These are phyloP conservation scores for Sericinus montela DNA, from an alignment of 2,888 invertebrate species.

Conservation along the genomic window DNA sequence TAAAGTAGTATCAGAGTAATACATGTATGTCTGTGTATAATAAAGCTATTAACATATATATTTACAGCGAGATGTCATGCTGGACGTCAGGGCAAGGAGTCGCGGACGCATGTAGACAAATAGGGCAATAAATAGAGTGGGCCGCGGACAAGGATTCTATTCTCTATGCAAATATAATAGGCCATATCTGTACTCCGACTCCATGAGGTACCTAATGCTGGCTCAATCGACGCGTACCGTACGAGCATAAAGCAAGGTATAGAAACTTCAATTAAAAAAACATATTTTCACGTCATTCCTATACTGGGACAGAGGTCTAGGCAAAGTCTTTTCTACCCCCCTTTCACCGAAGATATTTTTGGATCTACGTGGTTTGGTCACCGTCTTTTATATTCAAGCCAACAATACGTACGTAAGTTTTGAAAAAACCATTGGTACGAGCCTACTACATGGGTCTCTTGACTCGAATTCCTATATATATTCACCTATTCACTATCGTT, in stretches of 20 bases:
- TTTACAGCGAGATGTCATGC: slow-evolving; percentile 2
- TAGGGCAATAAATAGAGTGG: slow-evolving; percentile 36
- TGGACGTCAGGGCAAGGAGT: not conserved
- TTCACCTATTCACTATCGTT: no score
- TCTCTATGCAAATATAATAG: slow-evolving; percentile 71
- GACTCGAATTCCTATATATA: no score
- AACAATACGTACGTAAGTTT: no score
- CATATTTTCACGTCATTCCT: no score
- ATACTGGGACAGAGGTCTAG: no score
- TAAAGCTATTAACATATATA: slow-evolving; percentile 23
- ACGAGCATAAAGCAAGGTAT: slow-evolving; percentile 24
- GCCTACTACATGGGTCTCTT: no score
- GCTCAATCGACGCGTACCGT: slow-evolving; percentile 25
- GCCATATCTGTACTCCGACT: slow-evolving; percentile 45
- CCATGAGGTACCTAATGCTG: slow-evolving; percentile 28
- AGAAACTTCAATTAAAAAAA: no score
- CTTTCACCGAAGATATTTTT: no score
- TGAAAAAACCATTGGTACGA: no score
- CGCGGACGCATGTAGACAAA: slow-evolving; percentile 37
- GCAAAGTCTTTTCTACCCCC: no score
- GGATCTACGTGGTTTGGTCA: no score
- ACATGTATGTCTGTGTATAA: slow-evolving; percentile 18
- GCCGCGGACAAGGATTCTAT: slow-evolving; percentile 40
- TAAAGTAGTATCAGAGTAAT: slow-evolving; percentile 8
- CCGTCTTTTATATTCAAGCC: no score